Conservation (phyloP, 92 coral and sea anemone genomes). For the Parazoanthus darwini region DNA sequence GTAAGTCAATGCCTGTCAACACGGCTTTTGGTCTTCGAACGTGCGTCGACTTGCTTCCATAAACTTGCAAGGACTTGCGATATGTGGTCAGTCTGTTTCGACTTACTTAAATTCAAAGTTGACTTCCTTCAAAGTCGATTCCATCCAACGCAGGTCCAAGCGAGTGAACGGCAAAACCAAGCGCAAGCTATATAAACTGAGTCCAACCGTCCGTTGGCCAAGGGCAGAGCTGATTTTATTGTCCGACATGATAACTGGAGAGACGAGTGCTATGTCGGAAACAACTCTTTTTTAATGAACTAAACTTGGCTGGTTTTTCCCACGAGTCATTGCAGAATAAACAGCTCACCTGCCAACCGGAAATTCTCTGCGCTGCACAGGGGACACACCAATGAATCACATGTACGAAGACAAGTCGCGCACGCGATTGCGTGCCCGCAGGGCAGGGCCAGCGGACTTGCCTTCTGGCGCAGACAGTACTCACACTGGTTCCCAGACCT, state of each 20-base stretch:
- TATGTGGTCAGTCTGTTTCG: not conserved
- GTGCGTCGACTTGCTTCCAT: not conserved
- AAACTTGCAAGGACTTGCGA: not conserved
- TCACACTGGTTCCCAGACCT: conserved; percentile 39
- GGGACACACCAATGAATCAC: conserved; percentile 24
- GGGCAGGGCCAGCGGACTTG: conserved; percentile 32
- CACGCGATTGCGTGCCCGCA: conserved; percentile 39
- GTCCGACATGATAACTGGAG: not conserved
- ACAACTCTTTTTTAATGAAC: not conserved
- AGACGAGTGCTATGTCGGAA: not conserved
- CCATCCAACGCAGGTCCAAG: too few relatives aligned
- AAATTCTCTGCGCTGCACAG: conserved; percentile 15
- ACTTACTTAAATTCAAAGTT: too few relatives aligned
- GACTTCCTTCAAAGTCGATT: too few relatives aligned
- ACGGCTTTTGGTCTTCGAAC: too few relatives aligned
- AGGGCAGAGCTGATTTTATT: too few relatives aligned
- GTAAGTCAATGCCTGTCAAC: too few relatives aligned
- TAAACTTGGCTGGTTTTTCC: not conserved
- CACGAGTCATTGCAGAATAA: not conserved
- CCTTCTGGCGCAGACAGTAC: conserved; percentile 28
- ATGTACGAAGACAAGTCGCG: conserved; percentile 21
- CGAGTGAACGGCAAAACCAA: too few relatives aligned
- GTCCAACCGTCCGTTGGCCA: not conserved
- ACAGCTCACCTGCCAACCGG: conserved; percentile 36
- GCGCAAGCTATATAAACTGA: too few relatives aligned